Evolutionary conservation across 2,113 vertebrate species (phyloP).

Genomic region (Microcebus lehilahytsara): DNA sequence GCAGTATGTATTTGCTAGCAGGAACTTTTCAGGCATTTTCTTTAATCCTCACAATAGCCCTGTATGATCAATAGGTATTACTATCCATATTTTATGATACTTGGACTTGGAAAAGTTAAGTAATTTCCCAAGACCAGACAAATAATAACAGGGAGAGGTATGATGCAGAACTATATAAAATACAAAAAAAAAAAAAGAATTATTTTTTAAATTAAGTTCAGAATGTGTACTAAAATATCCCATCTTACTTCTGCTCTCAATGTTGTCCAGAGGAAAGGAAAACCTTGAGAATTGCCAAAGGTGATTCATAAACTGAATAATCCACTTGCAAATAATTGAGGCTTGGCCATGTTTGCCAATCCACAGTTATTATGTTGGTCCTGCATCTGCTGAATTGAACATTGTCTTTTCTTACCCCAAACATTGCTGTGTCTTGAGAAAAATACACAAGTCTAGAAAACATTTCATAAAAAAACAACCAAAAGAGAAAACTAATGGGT

Average conservation of each 20-base stretch:
- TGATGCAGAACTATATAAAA: not conserved
- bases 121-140: not conserved
- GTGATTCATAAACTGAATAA: not conserved
- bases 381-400: not conserved
- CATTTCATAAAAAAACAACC: not conserved
- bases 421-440: not conserved
- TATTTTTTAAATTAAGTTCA: not conserved
- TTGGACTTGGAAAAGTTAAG: not conserved
- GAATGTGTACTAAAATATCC: not conserved
- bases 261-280: not conserved
- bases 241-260: not conserved
- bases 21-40: not conserved
- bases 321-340: not conserved
- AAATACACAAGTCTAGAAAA: not conserved
- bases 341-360: not conserved
- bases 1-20: not conserved
- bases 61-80: not conserved
- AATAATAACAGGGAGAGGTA: not conserved
- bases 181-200: not conserved
- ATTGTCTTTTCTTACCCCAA: not conserved
- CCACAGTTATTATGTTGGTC: not conserved
- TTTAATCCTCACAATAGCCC: not conserved
- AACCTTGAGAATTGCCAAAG: not conserved
- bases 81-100: not conserved
- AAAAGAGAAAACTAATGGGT: not conserved